phyloP scores from a whole-genome alignment of 2,888 invertebrate species.

The Hemithea aestivaria region DNA sequence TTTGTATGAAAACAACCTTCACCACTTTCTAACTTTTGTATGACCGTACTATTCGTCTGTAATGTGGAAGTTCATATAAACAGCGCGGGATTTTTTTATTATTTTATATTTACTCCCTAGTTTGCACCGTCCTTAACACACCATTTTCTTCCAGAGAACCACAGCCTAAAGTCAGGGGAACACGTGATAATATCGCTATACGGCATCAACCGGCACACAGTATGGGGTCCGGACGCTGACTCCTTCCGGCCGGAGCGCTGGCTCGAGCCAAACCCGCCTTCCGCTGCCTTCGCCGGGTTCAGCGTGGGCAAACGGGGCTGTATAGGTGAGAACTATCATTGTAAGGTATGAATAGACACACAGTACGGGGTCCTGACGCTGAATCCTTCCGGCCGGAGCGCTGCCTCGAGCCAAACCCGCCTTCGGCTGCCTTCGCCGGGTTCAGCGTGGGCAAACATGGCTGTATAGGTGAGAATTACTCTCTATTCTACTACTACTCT shows the following conservation, averaged over 20 bases:
- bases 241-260: slow-evolving; percentile 24
- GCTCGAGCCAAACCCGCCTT: slow-evolving; percentile 5
- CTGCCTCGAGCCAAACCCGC: slow-evolving; percentile 12
- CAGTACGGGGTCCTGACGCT: slow-evolving; percentile 19
- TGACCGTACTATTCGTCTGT: too few relatives aligned
- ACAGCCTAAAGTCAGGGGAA: slow-evolving; percentile 14
- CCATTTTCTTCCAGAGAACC: not conserved
- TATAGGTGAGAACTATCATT: slow-evolving; percentile 11
- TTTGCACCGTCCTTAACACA: too few relatives aligned
- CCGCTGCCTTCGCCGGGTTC: slow-evolving; percentile 16
- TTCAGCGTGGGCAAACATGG: slow-evolving; percentile 22
- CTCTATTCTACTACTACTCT: too few relatives aligned
- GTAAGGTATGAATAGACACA: slow-evolving; percentile 5
- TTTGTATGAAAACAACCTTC: too few relatives aligned
- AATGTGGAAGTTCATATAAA: too few relatives aligned
- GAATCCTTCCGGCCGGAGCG: slow-evolving; percentile 22
- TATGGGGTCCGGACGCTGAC: slow-evolving; percentile 19
- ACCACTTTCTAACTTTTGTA: too few relatives aligned
- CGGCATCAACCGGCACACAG: slow-evolving; percentile 5
- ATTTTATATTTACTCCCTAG: too few relatives aligned
- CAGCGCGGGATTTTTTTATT: too few relatives aligned
- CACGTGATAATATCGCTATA: slow-evolving; percentile 14
- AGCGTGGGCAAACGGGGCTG: slow-evolving; percentile 22
- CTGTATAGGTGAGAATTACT: slow-evolving; percentile 18
- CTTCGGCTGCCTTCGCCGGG: slow-evolving; percentile 9